phyloP scores from a whole-genome alignment of 2,797 vertebrate genomes.

The Falco rusticolus region DNA sequence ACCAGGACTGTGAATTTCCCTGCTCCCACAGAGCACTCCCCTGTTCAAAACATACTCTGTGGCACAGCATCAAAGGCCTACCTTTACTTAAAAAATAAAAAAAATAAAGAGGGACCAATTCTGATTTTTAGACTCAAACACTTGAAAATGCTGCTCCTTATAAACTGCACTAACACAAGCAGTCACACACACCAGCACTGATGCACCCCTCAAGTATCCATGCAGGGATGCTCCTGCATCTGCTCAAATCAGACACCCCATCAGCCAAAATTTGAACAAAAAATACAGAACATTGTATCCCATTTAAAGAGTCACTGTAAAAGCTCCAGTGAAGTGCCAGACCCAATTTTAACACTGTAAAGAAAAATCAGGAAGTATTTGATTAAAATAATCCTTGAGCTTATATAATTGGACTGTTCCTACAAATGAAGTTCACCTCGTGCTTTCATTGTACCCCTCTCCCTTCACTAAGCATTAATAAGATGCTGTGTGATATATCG shows the following conservation, averaged over 20 bases:
- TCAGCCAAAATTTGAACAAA: background rate
- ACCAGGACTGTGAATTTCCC: background rate
- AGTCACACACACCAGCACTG: background rate
- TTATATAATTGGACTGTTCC: background rate
- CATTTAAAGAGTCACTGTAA: background rate
- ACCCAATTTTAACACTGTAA: background rate
- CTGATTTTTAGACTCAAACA: background rate
- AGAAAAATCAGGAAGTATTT: constrained; percentile 26
- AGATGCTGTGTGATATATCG: background rate
- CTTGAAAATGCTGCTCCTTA: background rate
- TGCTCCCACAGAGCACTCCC: background rate
- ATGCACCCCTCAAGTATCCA: fast-evolving
- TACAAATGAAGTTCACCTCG: background rate
- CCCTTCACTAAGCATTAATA: background rate
- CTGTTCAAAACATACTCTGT: background rate
- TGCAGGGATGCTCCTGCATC: background rate
- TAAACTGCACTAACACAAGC: background rate
- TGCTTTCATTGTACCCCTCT: background rate
- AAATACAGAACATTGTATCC: background rate
- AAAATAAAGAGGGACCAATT: background rate
- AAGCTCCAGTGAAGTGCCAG: background rate
- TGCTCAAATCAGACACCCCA: background rate
- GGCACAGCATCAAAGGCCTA: background rate
- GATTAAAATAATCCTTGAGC: constrained; percentile 37
- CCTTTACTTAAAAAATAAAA: background rate